Evolutionary conservation across 2,797 vertebrate species (phyloP).

Genomic region (Tragelaphus oryx): DNA sequence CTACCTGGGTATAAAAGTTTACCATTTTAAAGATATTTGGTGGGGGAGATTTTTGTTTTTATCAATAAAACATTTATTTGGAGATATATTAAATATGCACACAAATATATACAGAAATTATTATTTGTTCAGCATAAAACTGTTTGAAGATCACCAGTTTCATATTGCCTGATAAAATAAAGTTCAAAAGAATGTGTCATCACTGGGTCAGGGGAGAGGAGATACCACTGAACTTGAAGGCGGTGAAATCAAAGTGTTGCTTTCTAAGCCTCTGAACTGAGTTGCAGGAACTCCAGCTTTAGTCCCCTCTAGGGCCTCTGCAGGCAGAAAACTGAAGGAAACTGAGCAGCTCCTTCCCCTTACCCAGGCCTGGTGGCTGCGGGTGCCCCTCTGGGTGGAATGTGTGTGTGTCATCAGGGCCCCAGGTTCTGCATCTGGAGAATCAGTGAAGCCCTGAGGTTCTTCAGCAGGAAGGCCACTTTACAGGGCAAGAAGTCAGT

Average conservation of each 20-base stretch:
- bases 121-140: neutral
- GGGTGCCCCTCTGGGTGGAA: neutral
- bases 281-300: neutral
- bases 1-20: neutral
- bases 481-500: neutral
- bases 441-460: neutral
- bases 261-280: neutral
- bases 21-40: neutral
- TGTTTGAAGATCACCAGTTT: neutral
- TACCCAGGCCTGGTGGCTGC: too few relatives aligned
- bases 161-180: neutral
- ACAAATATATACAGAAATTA: neutral
- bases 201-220: neutral
- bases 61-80: conserved; percentile 16
- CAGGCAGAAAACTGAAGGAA: neutral
- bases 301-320: neutral
- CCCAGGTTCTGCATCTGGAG: neutral
- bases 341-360: neutral
- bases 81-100: neutral
- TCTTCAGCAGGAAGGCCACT: neutral
- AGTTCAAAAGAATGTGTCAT: neutral
- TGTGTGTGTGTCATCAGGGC: neutral
- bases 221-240: neutral
- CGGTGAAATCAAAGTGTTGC: neutral
- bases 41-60: neutral